Conservation (phyloP, 1,140 invertebrate species). For the Coboldia fuscipes region DNA sequence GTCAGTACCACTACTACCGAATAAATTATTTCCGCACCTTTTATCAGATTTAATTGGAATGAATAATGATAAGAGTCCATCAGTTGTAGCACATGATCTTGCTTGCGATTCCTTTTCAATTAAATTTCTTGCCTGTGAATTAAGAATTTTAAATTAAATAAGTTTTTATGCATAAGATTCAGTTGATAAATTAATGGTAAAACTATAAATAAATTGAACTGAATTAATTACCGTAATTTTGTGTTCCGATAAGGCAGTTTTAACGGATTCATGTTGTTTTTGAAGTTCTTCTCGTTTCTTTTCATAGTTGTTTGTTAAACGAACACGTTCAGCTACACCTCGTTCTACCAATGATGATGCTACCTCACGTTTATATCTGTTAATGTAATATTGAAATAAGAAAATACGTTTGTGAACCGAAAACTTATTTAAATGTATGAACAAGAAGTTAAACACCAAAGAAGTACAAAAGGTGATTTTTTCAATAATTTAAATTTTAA, state of each 20-base stretch:
- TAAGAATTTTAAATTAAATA: not conserved
- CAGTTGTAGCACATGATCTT: conserved; percentile 14
- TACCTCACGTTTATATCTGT: conserved; percentile 51
- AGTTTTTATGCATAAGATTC: no score
- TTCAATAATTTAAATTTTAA: conserved; percentile 9
- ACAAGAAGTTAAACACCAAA: no score
- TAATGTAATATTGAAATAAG: not conserved
- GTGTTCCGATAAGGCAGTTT: conserved; percentile 40
- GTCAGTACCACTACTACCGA: not conserved
- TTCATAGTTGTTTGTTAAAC: conserved; percentile 49
- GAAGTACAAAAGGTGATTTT: not conserved
- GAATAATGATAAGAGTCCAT: conserved; percentile 17
- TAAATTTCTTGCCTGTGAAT: conserved; percentile 14
- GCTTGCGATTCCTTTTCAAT: conserved; percentile 19
- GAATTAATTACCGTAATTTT: conserved; percentile 35
- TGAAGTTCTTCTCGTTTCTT: conserved; percentile 50
- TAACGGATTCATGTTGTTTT: conserved; percentile 55
- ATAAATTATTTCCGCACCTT: not conserved
- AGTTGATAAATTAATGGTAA: conserved; percentile 1
- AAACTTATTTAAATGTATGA: no score
- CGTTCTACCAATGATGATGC: conserved; percentile 54
- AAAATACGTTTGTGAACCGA: not conserved
- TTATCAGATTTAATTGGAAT: conserved; percentile 5
- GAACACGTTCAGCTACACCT: conserved; percentile 58
- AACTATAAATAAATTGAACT: no score